Evolutionary conservation across 2,888 invertebrate species (phyloP), one percentile per base, ranked within the genome.

Genomic region (Ferrisia virgata): DNA sequence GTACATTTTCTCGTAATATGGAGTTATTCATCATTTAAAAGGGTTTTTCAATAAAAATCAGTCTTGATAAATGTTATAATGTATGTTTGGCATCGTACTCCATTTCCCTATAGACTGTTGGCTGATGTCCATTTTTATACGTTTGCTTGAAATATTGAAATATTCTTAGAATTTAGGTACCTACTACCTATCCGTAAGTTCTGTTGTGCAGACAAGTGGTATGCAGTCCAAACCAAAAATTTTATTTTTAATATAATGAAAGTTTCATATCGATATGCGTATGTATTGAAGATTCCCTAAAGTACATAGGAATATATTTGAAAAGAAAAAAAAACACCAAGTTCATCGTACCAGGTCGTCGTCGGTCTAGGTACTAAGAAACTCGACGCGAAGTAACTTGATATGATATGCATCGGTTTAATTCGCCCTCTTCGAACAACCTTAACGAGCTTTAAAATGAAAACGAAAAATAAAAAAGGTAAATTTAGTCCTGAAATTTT

Each of bases 401-500:
- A 53, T 53, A 53, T 53, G n/a, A n/a, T n/a, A 18, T 53, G 53
- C 11, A n/a, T 5, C 53, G 22, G 53, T 53, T 53, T 53, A 22
- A 53, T 53, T 53, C 53, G 22, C 53, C 53, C 53, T 43, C 22
- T 53, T 53, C n/a, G 1, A 43, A 43, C 8, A 18, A 18, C 53
- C 53, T 8, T 53, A 9, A 22, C 22, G 0, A 28, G 25, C 28
- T 64, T 64, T 64, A 64, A 15, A 28, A 28, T 15, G 64, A 53
- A 53, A 53, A 22, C 28, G 64, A 28, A 64, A 64, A 64, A 28
- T 64, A 76, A 76, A 76, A 72, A 76, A 76, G 72, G 33, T 36
- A 36, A 36, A 76, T 22, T 36, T 33, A 76, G 72, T n/a, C 72
- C 33, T 76, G 72, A 76, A 76, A 76, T 69, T 72, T 47, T 83